Base-by-base conservation (phyloP, 2,888 invertebrate genomes). In the Mesochorus sp. region DNA sequence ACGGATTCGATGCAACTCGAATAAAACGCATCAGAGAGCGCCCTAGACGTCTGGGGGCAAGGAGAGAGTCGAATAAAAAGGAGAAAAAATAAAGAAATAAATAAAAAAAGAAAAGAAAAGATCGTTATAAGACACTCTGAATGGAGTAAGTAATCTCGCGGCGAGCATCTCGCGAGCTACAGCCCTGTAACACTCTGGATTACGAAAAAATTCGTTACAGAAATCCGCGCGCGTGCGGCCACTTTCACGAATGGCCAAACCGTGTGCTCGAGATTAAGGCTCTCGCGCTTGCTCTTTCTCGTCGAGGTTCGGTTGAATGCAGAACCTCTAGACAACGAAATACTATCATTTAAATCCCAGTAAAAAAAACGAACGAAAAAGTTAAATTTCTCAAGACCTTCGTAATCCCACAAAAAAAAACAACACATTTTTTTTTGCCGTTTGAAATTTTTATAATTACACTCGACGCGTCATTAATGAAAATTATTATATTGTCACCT, bases 221-320 rank as follows among this genome's bases (percentile, higher is more conserved):
- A 70, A 68, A 70, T 74, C 59, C 44, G 42, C 8, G 28, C n/a
- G n/a, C n/a, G 21, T 19, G 26, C 64, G 74, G 68, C 68, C 64
- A 78, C 78, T 78, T 78, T 78, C 74, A 78, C 78, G 78, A 78
- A 68, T 77, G 77, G 73, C 73, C 77, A 74, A 78, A 70, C 64
- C 47, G 39, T 37, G 24, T 53, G 62, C 70, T 17, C 57, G 51
- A 51, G 67, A 72, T 72, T 61, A 14, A 53, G 64, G 8, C 62
- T 57, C 37, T 39, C 39, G 6, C 14, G 8, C 31, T 31, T 10
- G 1, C 31, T 31, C 10, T 31, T 5, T 57, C 4, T 17, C 53
- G 14, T 5, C 14, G 42, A 6, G 26, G 37, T 59, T 49, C 37
- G 26, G 59, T 49, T n/a, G 47, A 71, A 71, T 17, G 5, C 37